phyloP scores from a whole-genome alignment of 2,888 invertebrate species.

The Automeris io region DNA sequence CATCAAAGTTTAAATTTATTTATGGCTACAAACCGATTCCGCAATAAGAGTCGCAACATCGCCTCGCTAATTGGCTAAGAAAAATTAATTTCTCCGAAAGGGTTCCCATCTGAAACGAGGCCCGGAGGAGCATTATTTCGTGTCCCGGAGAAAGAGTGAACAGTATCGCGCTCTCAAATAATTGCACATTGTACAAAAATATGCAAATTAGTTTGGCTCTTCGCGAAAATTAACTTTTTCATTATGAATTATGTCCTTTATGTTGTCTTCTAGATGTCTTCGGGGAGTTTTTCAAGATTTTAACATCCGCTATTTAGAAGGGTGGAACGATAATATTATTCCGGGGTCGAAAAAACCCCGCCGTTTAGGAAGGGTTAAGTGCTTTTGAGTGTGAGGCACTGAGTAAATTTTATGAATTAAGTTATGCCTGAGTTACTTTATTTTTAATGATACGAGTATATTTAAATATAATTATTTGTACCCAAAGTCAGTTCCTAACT shows the following conservation, averaged over 20 bases:
- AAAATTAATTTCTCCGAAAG: slow-evolving; percentile 71
- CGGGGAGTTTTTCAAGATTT: slow-evolving; percentile 72
- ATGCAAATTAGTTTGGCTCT: slow-evolving; percentile 64
- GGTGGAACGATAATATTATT: slow-evolving; percentile 33
- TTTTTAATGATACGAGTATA: neutral
- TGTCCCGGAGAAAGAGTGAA: slow-evolving; percentile 49
- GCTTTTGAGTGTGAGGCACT: slow-evolving; percentile 17
- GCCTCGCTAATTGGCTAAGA: slow-evolving; percentile 69
- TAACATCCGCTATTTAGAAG: slow-evolving; percentile 35
- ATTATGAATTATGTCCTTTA: slow-evolving; percentile 74
- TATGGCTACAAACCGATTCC: slow-evolving; percentile 42
- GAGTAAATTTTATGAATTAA: slow-evolving; percentile 18
- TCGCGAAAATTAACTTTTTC: slow-evolving; percentile 75
- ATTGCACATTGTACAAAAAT: slow-evolving; percentile 67
- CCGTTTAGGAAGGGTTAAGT: slow-evolving; percentile 39
- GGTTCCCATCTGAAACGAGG: slow-evolving; percentile 54
- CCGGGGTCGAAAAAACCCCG: slow-evolving; percentile 29
- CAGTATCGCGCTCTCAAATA: slow-evolving; percentile 55
- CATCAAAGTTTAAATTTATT: neutral
- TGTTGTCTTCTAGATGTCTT: slow-evolving; percentile 61
- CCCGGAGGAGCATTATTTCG: slow-evolving; percentile 54
- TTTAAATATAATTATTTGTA: slow-evolving; percentile 1
- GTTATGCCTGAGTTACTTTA: slow-evolving; percentile 8
- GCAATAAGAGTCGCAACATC: slow-evolving; percentile 45
- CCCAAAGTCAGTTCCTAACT: no score